phyloP scores from a whole-genome alignment of 2,113 vertebrate genomes.

The Malurus cyaneus region DNA sequence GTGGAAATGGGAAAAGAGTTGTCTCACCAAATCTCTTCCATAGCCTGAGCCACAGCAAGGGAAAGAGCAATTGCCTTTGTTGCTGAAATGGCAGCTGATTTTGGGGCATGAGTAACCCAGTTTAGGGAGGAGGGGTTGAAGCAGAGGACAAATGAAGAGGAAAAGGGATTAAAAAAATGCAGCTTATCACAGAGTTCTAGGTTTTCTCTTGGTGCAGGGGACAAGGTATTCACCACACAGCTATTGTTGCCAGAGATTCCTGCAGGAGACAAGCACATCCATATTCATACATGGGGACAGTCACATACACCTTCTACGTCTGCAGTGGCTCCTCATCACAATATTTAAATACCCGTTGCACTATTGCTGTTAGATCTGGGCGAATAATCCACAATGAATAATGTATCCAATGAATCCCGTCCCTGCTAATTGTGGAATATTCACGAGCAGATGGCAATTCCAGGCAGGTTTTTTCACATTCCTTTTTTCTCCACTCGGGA shows the following conservation, averaged over 20 bases:
- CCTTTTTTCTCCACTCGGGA: neutral
- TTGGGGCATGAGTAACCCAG: neutral
- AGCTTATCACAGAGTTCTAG: neutral
- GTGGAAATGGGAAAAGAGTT: neutral
- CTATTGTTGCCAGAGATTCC: neutral
- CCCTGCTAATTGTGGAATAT: slow-evolving; percentile 55
- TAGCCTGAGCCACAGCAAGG: neutral
- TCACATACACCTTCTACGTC: neutral
- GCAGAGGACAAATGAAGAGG: neutral
- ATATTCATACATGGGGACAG: neutral
- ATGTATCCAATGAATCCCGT: slow-evolving; percentile 29
- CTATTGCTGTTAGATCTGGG: neutral
- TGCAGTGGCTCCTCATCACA: neutral
- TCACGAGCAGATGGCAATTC: slow-evolving; percentile 62
- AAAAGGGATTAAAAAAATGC: neutral
- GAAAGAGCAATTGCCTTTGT: neutral
- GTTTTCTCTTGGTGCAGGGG: neutral
- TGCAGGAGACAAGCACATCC: slow-evolving; percentile 1
- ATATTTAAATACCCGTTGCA: neutral
- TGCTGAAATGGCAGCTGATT: neutral
- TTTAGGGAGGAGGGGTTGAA: neutral
- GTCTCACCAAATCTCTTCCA: neutral
- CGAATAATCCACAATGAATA: slow-evolving; percentile 57
- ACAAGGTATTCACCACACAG: neutral
- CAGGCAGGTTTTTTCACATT: slow-evolving; percentile 34